Evolutionary conservation across 2,113 vertebrate genomes (phyloP).

Genomic region (Strix uralensis): DNA sequence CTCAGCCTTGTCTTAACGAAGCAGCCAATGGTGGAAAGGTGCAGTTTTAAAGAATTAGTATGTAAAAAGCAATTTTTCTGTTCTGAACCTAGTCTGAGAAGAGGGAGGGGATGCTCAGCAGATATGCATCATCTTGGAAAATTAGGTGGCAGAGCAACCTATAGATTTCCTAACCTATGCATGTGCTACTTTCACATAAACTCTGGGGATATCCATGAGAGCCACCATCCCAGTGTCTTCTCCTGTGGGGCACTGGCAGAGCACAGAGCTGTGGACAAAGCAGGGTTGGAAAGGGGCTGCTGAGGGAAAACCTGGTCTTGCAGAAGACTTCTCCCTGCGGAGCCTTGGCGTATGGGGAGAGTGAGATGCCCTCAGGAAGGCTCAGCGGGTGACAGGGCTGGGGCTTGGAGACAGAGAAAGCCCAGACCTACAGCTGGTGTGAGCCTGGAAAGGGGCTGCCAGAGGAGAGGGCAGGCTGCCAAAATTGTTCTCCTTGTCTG

Average conservation of each 20-base stretch:
- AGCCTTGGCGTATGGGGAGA: fast-evolving
- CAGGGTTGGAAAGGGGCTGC: not conserved
- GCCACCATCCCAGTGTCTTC: not conserved
- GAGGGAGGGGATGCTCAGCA: not conserved
- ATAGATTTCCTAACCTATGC: not conserved
- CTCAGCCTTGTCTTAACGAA: not conserved
- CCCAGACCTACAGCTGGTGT: not conserved
- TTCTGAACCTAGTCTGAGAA: not conserved
- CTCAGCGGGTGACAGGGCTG: fast-evolving
- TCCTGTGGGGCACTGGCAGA: not conserved
- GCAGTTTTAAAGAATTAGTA: not conserved
- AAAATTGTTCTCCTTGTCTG: not conserved
- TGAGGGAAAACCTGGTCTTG: not conserved
- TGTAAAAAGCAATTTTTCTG: not conserved
- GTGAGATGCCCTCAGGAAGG: fast-evolving
- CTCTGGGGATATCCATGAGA: not conserved
- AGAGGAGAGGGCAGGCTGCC: not conserved
- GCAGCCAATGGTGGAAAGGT: not conserved
- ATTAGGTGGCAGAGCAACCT: not conserved
- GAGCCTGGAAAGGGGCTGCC: not conserved
- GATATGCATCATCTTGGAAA: not conserved
- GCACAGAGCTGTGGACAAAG: not conserved
- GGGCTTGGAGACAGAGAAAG: not conserved
- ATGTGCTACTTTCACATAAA: not conserved
- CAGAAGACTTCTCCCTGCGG: not conserved